Percentiles rank a stretch among this genome's conserved stretches.
Conservation (phyloP, 2,797 vertebrate species). For the Carapus acus region DNA sequence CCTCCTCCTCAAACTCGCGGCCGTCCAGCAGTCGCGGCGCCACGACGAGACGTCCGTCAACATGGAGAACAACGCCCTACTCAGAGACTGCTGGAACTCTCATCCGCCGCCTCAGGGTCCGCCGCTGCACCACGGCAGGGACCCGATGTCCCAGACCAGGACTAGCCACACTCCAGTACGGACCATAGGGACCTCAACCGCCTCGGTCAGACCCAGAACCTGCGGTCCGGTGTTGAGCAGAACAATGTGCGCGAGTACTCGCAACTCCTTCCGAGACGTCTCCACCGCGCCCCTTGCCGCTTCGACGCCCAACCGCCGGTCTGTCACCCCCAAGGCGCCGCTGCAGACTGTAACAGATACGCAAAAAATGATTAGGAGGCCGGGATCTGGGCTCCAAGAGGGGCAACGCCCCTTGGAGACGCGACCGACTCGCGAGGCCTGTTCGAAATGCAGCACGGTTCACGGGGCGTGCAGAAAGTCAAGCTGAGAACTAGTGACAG, state of each 20-base stretch:
- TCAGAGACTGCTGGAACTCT: slow-evolving; percentile 60
- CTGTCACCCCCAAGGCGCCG: accelerated
- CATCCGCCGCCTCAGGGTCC: neutral
- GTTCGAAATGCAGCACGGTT: slow-evolving; percentile 42
- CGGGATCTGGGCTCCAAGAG: slow-evolving; percentile 38
- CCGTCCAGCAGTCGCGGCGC: slow-evolving; percentile 54
- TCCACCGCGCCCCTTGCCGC: slow-evolving; percentile 40
- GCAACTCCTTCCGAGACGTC: slow-evolving; percentile 43
- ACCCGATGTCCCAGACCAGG: neutral
- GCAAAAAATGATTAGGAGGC: neutral
- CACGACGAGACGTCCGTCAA: slow-evolving; percentile 47
- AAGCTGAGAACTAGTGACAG: slow-evolving; percentile 45
- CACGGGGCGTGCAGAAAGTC: slow-evolving; percentile 46
- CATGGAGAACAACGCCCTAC: slow-evolving; percentile 39
- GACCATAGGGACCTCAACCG: neutral
- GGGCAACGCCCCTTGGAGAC: slow-evolving; percentile 18
- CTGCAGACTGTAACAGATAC: slow-evolving; percentile 6
- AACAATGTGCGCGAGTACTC: slow-evolving; percentile 49
- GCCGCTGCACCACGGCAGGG: neutral
- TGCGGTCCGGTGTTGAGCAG: slow-evolving; percentile 51
- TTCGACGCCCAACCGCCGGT: neutral
- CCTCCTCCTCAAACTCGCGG: slow-evolving; percentile 65
- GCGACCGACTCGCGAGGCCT: neutral
- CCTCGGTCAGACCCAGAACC: slow-evolving; percentile 36
- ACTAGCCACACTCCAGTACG: neutral